Evolutionary conservation across 2,888 invertebrate species (phyloP), one percentile per base, ranked within the genome.

Genomic region (Apamea sordens): DNA sequence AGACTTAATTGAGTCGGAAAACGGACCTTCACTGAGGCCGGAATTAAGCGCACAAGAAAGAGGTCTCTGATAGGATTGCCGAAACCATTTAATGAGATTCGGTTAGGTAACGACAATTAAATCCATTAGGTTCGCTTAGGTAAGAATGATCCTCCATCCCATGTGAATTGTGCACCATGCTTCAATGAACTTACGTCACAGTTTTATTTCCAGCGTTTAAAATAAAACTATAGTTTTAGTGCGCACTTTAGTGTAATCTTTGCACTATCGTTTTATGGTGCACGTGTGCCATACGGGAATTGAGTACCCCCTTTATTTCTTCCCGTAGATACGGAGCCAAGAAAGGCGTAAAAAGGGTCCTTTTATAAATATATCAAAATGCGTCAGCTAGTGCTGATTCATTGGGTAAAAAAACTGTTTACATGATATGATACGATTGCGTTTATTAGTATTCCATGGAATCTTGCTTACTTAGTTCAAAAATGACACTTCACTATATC

Each of bases 241-340:
- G 70, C 59, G 70, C 80, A 86, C 84, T 84, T 83, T 78, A 44
- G 78, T 74, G 53, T 79, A 77, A 88, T 86, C 82, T 88, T 75
- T 78, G 84, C 88, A 80, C 82, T 69, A 79, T 85, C 73, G 72
- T 83, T 88, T 83, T 83, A 86, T 69, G 82, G 63, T 77, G 79
- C 88, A 86, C 86, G 86, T 87, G 88, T 41, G 72, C 67, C 41
- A 15, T 87, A 68, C 28, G n/a, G 59, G 63, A 75, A 81, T 83
- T 77, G 84, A 85, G 79, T 80, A 76, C 32, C 76, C 79, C 73
- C 61, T 81, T 77, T 74, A 83, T 86, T 80, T 84, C 76, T 75
- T 80, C 64, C 73, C 75, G 61, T 76, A 81, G 74, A 84, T 77
- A 79, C 36, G 41, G 32, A 84, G 64, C 73, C 61, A 78, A 84